These are phyloP conservation scores for Parotia lawesii DNA, from an alignment of 2,113 vertebrate genomes.

Conservation along the genomic window DNA sequence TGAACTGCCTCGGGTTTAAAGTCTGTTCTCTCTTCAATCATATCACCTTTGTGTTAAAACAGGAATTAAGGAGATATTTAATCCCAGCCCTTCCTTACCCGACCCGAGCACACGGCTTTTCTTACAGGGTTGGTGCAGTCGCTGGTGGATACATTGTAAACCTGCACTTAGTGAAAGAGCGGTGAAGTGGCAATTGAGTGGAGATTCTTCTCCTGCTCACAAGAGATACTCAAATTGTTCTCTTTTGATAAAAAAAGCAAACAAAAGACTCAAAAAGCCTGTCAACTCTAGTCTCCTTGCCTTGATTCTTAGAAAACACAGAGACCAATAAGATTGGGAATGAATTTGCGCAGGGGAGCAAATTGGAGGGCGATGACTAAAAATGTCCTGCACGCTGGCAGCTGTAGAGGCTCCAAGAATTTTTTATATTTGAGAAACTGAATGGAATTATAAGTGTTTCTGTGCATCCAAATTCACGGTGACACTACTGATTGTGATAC, in stretches of 20 bases:
- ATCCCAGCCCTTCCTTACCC: background rate
- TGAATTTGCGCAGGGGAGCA: background rate
- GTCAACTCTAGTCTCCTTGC: background rate
- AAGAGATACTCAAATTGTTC: background rate
- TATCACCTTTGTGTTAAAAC: background rate
- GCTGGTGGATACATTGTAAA: background rate
- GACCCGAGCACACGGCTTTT: background rate
- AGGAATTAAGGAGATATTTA: background rate
- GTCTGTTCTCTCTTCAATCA: background rate
- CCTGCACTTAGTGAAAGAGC: background rate
- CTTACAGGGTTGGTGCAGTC: background rate
- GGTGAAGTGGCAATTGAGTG: background rate
- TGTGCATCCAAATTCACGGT: background rate
- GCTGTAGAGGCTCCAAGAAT: background rate
- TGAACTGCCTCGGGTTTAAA: background rate
- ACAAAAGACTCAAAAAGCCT: too few species aligned
- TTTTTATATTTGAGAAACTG: background rate
- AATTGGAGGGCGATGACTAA: background rate
- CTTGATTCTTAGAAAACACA: background rate
- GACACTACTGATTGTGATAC: background rate
- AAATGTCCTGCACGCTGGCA: background rate
- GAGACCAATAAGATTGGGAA: background rate
- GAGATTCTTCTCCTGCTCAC: background rate
- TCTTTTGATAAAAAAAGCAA: background rate
- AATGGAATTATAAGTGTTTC: background rate